A percentile compares a stretch with the other conserved stretches of the same genome.
Conservation (phyloP, 2,113 vertebrate genomes). For the Pteronura brasiliensis region DNA sequence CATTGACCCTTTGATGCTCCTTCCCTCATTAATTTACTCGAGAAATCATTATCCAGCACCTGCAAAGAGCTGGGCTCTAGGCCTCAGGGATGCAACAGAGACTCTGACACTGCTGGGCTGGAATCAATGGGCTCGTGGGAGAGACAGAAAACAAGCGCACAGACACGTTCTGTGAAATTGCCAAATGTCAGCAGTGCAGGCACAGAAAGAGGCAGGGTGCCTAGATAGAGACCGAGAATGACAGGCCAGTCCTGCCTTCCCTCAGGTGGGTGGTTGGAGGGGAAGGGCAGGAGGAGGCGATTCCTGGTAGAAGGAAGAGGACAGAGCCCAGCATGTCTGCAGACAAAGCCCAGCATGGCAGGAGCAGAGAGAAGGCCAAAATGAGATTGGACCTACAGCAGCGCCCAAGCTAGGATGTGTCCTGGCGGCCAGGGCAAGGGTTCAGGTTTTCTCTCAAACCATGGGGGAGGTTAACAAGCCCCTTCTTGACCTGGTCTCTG, state of each 20-base stretch:
- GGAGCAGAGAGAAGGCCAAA: neutral
- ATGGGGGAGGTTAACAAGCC: neutral
- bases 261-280: no score
- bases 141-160: neutral
- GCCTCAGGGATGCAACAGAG: neutral
- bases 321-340: neutral
- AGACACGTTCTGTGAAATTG: neutral
- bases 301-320: neutral
- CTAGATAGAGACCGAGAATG: neutral
- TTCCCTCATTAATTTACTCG: neutral
- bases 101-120: neutral
- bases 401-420: accelerated
- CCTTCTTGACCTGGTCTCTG: neutral
- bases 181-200: neutral
- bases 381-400: no score
- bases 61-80: neutral
- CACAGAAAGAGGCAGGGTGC: accelerated
- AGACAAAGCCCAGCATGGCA: neutral
- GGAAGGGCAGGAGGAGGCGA: neutral
- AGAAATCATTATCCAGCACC: neutral
- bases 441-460: neutral
- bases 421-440: neutral
- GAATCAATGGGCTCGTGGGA: neutral
- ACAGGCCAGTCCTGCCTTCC: neutral
- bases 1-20: neutral